phyloP scores from a whole-genome alignment of 2,113 vertebrate genomes.

The Tenrec ecaudatus region DNA sequence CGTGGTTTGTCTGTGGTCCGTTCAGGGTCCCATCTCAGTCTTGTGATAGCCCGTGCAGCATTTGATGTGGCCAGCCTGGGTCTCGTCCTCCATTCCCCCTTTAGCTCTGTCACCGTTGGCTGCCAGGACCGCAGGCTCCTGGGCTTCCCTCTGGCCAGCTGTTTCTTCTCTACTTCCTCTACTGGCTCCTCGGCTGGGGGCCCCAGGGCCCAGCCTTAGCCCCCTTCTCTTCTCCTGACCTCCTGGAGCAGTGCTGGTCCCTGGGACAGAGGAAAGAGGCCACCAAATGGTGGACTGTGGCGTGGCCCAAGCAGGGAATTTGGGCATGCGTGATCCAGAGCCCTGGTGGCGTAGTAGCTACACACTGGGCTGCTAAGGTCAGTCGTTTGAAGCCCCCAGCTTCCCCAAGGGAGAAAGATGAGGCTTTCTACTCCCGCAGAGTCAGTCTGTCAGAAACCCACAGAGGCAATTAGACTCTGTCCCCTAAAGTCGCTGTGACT shows the following conservation, averaged over 20 bases:
- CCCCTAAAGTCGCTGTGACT: no score
- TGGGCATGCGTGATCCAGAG: accelerated
- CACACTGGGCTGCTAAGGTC: no score
- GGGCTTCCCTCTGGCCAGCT: not conserved
- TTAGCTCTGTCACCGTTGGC: not conserved
- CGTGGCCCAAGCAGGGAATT: not conserved
- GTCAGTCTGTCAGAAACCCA: no score
- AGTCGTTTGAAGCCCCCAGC: no score
- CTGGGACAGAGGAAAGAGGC: not conserved
- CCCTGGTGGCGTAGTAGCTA: no score
- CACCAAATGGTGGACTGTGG: not conserved
- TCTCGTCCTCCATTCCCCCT: not conserved
- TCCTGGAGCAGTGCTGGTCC: not conserved
- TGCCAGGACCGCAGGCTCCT: not conserved
- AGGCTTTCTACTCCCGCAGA: no score
- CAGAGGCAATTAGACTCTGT: no score
- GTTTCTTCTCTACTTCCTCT: not conserved
- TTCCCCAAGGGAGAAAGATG: no score
- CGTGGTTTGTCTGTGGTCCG: not conserved
- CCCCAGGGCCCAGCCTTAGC: not conserved
- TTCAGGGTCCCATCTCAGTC: not conserved
- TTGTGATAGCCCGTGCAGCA: accelerated
- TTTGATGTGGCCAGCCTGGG: accelerated
- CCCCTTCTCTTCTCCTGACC: not conserved
- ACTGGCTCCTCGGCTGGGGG: not conserved